Conservation (phyloP, 2,888 invertebrate species). For the Temnothorax ravouxi region DNA sequence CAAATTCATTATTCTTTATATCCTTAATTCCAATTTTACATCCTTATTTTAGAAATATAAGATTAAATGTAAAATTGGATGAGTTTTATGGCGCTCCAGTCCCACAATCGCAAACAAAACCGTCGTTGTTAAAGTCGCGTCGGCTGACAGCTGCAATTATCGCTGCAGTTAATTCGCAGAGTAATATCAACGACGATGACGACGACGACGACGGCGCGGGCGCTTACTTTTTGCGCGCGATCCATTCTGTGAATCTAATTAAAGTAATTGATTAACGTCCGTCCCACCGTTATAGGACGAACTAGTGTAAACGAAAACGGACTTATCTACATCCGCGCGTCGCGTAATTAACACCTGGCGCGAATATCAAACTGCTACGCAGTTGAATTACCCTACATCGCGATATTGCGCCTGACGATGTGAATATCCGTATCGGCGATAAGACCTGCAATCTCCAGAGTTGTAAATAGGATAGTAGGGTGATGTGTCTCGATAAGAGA, state of each 20-base stretch:
- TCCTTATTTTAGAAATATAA: not conserved
- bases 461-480: conserved; percentile 58
- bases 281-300: not conserved
- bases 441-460: conserved; percentile 30
- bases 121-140: not conserved
- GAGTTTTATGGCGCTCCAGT: not conserved
- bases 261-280: conserved; percentile 71
- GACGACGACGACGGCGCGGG: not conserved
- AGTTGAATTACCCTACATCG: conserved; percentile 63
- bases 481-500: conserved; percentile 35
- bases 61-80: conserved; percentile 2
- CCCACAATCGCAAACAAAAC: conserved; percentile 20
- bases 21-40: not conserved
- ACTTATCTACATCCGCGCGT: conserved; percentile 45
- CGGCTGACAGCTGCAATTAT: conserved; percentile 8
- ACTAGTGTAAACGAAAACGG: conserved; percentile 16
- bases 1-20: not conserved
- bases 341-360: conserved; percentile 71
- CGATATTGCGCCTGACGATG: conserved; percentile 57
- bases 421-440: conserved; percentile 59
- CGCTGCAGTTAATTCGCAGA: conserved; percentile 8
- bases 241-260: conserved; percentile 57
- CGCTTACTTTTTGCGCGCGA: conserved; percentile 28
- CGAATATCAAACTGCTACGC: conserved; percentile 53
- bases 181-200: not conserved